phyloP scores from a whole-genome alignment of 2,797 vertebrate species.

The Cottoperca gobio region DNA sequence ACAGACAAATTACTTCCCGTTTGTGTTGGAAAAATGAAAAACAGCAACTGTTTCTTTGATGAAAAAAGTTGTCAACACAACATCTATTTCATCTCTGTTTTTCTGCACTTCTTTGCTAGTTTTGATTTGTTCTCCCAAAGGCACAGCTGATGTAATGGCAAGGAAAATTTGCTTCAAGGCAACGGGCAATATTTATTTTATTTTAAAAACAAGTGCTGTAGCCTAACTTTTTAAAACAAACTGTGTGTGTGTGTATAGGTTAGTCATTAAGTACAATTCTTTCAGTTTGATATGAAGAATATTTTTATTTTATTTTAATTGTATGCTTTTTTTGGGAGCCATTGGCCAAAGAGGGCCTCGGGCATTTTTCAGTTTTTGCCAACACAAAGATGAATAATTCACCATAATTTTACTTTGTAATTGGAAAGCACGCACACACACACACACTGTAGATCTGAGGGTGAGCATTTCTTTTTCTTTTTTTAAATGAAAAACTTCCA shows the following conservation, averaged over 20 bases:
- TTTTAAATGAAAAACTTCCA: conserved; percentile 1
- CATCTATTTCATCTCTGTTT: conserved; percentile 37
- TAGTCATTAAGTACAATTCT: conserved; percentile 25
- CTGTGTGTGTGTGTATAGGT: not conserved
- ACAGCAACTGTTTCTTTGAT: conserved; percentile 33
- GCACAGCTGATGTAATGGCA: conserved; percentile 43
- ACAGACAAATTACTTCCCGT: conserved; percentile 13
- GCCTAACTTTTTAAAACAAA: conserved; percentile 4
- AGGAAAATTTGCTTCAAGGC: conserved; percentile 19
- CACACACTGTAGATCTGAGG: too few species aligned
- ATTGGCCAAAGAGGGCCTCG: not conserved
- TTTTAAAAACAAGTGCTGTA: not conserved
- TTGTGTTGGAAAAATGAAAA: conserved; percentile 32
- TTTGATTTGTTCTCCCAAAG: conserved; percentile 17
- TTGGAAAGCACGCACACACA: too few species aligned
- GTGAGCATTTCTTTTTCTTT: conserved; percentile 10
- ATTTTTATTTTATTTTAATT: conserved; percentile 22
- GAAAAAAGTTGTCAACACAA: conserved; percentile 53
- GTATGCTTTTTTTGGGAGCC: conserved; percentile 19
- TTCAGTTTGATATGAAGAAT: conserved; percentile 14
- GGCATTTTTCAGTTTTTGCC: conserved; percentile 31
- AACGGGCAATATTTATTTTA: conserved; percentile 14
- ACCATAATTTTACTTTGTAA: conserved; percentile 40
- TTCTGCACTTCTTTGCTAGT: conserved; percentile 7
- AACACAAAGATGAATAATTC: conserved; percentile 51